These are phyloP conservation scores for Clarias pachynema DNA, from an alignment of 2,797 vertebrate species.

Conservation along the genomic window DNA sequence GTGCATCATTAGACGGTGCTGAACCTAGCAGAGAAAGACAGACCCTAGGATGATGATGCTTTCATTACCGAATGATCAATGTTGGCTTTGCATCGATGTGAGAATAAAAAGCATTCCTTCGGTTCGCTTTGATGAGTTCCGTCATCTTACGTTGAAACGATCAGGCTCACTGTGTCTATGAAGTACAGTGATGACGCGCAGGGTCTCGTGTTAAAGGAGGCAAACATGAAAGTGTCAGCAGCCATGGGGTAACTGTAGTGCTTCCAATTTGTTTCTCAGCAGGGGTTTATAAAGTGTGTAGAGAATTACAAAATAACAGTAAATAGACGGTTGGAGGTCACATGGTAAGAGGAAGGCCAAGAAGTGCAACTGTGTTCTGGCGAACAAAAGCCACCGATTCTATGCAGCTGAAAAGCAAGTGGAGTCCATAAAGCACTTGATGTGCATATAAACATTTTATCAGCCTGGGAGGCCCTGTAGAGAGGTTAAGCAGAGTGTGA, in stretches of 20 bases:
- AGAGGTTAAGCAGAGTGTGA: constrained; percentile 75
- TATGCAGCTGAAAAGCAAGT: constrained; percentile 68
- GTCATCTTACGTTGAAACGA: constrained; percentile 38
- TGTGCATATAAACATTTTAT: constrained; percentile 82
- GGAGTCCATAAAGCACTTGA: constrained; percentile 81
- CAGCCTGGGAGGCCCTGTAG: constrained; percentile 72
- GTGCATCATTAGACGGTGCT: constrained; percentile 75
- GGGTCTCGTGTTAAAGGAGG: constrained; percentile 24
- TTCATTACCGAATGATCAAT: constrained; percentile 70
- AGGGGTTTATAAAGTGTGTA: constrained; percentile 17
- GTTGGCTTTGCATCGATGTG: constrained; percentile 64
- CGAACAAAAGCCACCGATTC: constrained; percentile 70
- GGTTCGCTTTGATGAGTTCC: constrained; percentile 55
- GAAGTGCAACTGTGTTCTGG: constrained; percentile 71
- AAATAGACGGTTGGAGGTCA: constrained; percentile 61
- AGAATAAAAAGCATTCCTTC: constrained; percentile 53
- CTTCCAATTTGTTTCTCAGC: constrained; percentile 36
- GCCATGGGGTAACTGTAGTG: constrained; percentile 18
- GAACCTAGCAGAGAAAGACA: constrained; percentile 65
- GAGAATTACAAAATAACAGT: constrained; percentile 40
- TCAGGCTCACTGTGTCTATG: constrained; percentile 14
- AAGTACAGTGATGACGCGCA: constrained; percentile 33
- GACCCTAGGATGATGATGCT: constrained; percentile 69
- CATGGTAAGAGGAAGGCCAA: constrained; percentile 42
- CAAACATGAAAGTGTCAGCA: constrained; percentile 32